A percentile compares a stretch with the other conserved stretches of the same genome.
These are phyloP conservation scores for Apocrypta bakeri DNA, from an alignment of 1,140 invertebrate species.

Conservation along the genomic window DNA sequence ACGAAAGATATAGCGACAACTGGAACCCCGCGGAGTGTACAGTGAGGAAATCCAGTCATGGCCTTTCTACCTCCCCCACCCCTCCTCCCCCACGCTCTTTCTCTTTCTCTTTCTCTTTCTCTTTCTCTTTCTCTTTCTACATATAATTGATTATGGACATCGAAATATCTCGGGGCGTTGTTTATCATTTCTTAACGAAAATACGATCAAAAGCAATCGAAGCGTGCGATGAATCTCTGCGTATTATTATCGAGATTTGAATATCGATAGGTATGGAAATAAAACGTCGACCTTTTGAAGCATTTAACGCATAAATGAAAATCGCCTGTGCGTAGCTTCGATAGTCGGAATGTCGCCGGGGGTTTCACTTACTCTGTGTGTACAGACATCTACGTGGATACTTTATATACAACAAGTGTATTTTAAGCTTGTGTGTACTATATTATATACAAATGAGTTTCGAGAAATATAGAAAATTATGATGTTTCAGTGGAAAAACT, in stretches of 20 bases:
- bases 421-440: neutral
- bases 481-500: neutral
- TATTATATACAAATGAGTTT: too few species aligned
- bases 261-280: too few species aligned
- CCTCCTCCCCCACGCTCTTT: neutral
- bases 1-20: neutral
- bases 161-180: neutral
- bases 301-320: too few species aligned
- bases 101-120: neutral
- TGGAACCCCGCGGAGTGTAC: neutral
- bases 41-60: slow-evolving; percentile 27
- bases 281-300: too few species aligned
- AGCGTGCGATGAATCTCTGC: neutral
- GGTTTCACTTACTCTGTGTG: too few species aligned
- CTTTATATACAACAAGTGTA: neutral
- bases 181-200: neutral
- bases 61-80: neutral
- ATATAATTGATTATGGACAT: neutral
- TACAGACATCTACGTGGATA: too few species aligned
- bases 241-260: too few species aligned
- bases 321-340: too few species aligned
- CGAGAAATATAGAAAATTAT: neutral
- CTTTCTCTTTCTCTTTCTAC: neutral
- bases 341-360: too few species aligned
- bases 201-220: neutral